These are phyloP conservation scores for Cyprinus carpio DNA, from an alignment of 2,113 vertebrate genomes.

Conservation along the genomic window DNA sequence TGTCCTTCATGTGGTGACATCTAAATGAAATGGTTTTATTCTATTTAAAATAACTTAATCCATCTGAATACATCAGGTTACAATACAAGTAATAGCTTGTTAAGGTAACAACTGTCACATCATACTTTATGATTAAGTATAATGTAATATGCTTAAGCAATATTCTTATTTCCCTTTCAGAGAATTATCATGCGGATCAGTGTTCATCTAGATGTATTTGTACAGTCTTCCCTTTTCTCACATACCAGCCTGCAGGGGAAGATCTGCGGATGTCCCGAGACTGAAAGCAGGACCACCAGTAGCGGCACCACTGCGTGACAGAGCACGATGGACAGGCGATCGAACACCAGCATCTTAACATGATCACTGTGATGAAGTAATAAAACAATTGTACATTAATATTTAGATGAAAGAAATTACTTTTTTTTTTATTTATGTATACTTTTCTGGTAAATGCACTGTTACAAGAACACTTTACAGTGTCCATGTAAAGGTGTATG, in stretches of 20 bases:
- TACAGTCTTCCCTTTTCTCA: neutral
- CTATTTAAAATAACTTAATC: neutral
- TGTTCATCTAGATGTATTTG: neutral
- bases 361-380: slow-evolving; percentile 63
- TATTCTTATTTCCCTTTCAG: neutral
- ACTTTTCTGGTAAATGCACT: neutral
- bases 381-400: neutral
- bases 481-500: neutral
- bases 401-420: neutral
- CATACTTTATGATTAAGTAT: neutral
- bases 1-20: neutral
- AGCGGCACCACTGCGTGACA: slow-evolving; percentile 53
- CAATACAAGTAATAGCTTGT: neutral
- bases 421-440: neutral
- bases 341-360: slow-evolving; percentile 74
- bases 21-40: neutral
- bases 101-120: neutral
- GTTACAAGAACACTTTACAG: neutral
- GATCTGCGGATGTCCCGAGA: slow-evolving; percentile 60
- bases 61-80: neutral
- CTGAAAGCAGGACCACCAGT: slow-evolving; percentile 54
- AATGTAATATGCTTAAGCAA: neutral
- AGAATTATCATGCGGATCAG: neutral
- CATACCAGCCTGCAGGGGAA: slow-evolving; percentile 70
- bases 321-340: slow-evolving; percentile 61